phyloP scores from a whole-genome alignment of 2,113 vertebrate species.

The Tenrec ecaudatus region DNA sequence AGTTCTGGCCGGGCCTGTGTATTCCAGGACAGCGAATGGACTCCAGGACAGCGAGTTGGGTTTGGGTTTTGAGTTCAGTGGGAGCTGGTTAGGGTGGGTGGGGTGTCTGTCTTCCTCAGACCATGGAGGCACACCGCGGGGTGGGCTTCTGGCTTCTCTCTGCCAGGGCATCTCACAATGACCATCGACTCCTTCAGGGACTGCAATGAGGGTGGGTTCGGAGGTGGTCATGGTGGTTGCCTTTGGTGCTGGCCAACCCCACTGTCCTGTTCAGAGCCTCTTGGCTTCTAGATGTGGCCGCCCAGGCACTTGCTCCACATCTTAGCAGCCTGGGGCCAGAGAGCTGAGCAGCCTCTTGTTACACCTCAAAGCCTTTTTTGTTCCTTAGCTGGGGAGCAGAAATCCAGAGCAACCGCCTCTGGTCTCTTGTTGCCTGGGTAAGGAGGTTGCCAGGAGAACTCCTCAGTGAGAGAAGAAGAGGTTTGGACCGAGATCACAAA shows the following conservation, averaged over 20 bases:
- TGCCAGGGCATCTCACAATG: background rate
- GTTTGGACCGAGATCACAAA: conserved; percentile 76
- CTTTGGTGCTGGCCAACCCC: background rate
- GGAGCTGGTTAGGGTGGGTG: background rate
- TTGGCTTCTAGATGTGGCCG: background rate
- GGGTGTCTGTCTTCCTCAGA: background rate
- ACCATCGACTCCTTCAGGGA: background rate
- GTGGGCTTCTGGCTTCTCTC: background rate
- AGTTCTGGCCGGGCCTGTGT: too few relatives aligned
- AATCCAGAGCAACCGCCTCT: conserved; percentile 50
- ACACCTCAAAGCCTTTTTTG: conserved; percentile 74
- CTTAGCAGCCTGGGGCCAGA: conserved; percentile 37
- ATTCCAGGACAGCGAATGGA: too few relatives aligned
- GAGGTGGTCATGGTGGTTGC: background rate
- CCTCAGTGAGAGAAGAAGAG: conserved; percentile 48
- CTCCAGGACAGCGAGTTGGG: too few relatives aligned
- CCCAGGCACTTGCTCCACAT: background rate
- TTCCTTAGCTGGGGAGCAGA: conserved; percentile 50
- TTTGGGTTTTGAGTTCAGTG: too few relatives aligned
- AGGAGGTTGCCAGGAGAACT: conserved; percentile 75
- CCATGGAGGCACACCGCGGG: background rate
- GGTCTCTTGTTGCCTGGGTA: conserved; percentile 48
- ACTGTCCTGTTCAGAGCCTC: background rate
- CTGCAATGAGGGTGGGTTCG: background rate
- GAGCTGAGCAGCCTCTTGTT: conserved; percentile 49